phyloP scores from a whole-genome alignment of 2,888 invertebrate species.

The Nebria salina region DNA sequence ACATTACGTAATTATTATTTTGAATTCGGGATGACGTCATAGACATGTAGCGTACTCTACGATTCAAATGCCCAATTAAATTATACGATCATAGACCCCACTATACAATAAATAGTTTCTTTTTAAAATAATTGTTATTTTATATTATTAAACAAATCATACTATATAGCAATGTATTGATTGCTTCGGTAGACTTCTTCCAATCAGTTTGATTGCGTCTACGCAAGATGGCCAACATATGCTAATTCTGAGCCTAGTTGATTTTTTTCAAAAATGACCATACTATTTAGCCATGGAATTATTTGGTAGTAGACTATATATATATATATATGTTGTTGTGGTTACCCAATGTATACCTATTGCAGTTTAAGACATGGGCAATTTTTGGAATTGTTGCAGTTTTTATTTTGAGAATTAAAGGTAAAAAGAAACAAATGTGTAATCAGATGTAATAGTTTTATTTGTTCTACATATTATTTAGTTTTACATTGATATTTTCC shows the following conservation, averaged over 20 bases:
- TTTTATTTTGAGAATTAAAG: not conserved
- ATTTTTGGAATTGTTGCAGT: not conserved
- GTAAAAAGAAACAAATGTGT: not conserved
- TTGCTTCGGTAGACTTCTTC: too few species aligned
- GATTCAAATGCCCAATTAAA: too few species aligned
- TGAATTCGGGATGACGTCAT: too few species aligned
- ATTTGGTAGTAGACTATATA: not conserved
- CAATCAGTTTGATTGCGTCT: too few species aligned
- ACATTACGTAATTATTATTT: too few species aligned
- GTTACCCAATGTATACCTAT: not conserved
- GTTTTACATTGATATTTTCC: constrained; percentile 1
- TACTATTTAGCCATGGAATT: not conserved
- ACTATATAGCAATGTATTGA: too few species aligned
- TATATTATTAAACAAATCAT: too few species aligned
- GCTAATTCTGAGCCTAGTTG: not conserved
- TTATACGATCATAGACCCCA: too few species aligned
- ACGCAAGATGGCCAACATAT: too few species aligned
- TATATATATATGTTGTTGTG: not conserved
- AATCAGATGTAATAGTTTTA: not conserved
- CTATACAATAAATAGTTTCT: too few species aligned
- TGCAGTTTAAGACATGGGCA: not conserved
- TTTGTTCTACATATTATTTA: not conserved
- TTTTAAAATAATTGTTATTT: too few species aligned
- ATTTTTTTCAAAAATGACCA: not conserved
- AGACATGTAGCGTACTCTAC: too few species aligned